Conservation (phyloP, 2,113 vertebrate genomes). For the Phalacrocorax aristotelis region DNA sequence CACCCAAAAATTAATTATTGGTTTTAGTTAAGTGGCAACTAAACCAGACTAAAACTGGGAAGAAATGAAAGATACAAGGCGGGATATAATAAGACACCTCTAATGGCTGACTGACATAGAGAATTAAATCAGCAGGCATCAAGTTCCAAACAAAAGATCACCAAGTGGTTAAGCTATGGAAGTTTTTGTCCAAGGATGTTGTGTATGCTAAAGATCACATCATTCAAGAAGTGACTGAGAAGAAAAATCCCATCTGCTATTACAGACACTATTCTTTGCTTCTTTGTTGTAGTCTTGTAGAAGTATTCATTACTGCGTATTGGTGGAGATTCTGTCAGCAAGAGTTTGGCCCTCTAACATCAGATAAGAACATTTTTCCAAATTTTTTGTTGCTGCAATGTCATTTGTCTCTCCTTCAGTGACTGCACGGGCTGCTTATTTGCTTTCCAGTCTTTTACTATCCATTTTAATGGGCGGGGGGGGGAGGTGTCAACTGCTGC, state of each 20-base stretch:
- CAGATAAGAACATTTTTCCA: background rate
- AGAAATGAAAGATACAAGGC: background rate
- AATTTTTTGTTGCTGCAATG: background rate
- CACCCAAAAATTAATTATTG: background rate
- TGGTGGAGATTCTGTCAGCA: background rate
- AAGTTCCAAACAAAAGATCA: background rate
- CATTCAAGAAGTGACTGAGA: background rate
- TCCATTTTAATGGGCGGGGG: fast-evolving
- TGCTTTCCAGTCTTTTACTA: background rate
- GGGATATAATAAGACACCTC: background rate
- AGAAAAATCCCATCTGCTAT: background rate
- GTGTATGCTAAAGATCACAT: background rate
- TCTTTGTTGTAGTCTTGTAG: background rate
- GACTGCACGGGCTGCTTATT: background rate
- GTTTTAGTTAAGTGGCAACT: background rate
- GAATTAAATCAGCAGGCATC: background rate
- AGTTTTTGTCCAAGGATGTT: background rate
- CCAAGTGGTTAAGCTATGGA: background rate
- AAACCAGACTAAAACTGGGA: background rate
- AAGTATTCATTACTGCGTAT: background rate
- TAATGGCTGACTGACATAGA: background rate
- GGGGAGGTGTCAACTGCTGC: background rate
- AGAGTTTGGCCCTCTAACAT: background rate
- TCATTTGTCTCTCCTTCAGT: background rate
- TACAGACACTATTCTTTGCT: background rate